phyloP scores from a whole-genome alignment of 2,113 vertebrate genomes.

The Agelaius tricolor region DNA sequence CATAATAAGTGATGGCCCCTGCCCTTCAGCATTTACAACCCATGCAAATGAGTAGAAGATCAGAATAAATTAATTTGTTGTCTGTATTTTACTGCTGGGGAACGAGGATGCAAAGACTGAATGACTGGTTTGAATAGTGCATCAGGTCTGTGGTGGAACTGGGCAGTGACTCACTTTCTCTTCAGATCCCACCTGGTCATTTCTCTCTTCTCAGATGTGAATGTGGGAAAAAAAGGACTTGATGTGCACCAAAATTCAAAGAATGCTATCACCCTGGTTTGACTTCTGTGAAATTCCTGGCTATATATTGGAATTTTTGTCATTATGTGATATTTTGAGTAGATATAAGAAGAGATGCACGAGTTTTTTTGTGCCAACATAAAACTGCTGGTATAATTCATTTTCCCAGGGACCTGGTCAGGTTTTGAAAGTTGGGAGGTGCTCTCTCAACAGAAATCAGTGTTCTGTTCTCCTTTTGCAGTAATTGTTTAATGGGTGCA shows the following conservation, averaged over 20 bases:
- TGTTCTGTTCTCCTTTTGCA: not conserved
- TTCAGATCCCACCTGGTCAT: not conserved
- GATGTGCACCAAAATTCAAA: not conserved
- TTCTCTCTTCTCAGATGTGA: not conserved
- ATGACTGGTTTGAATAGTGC: not conserved
- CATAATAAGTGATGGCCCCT: not conserved
- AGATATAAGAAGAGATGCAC: not conserved
- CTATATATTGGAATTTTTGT: not conserved
- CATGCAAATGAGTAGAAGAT: not conserved
- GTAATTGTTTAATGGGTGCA: not conserved
- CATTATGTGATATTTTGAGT: not conserved
- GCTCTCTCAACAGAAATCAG: not conserved
- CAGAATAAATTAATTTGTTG: not conserved
- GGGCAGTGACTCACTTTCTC: not conserved
- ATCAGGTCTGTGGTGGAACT: not conserved
- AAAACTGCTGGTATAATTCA: not conserved
- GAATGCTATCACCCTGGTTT: fast-evolving
- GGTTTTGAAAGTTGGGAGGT: not conserved
- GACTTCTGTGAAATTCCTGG: not conserved
- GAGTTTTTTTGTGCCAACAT: not conserved
- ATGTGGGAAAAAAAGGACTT: not conserved
- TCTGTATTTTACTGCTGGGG: not conserved
- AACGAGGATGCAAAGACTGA: not conserved
- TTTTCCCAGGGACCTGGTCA: not conserved
- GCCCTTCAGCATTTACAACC: not conserved